These are phyloP conservation scores for Microchirus variegatus DNA, from an alignment of 2,797 vertebrate species.

Conservation along the genomic window DNA sequence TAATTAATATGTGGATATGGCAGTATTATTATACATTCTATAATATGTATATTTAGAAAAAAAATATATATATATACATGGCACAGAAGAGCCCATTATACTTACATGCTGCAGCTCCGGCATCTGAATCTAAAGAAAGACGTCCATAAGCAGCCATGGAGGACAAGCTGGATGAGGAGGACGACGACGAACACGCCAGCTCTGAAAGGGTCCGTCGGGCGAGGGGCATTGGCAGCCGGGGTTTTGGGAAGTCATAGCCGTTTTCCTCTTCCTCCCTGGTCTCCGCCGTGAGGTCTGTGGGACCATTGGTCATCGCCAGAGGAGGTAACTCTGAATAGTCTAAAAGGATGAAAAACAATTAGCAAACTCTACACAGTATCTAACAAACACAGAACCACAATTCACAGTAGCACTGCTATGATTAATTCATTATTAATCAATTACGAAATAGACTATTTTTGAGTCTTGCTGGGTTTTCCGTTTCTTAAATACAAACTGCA, in stretches of 20 bases:
- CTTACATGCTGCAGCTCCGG: constrained; percentile 70
- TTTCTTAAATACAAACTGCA: too few relatives aligned
- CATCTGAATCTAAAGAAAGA: constrained; percentile 86
- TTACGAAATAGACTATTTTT: too few relatives aligned
- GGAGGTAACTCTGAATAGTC: constrained; percentile 85
- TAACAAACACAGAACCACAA: neutral
- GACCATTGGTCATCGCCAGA: constrained; percentile 69
- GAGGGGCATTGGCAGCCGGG: constrained; percentile 76
- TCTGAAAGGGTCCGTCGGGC: constrained; percentile 91
- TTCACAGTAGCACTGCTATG: too few relatives aligned
- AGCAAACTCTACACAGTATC: neutral
- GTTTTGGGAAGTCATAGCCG: constrained; percentile 90
- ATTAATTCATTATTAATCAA: too few relatives aligned
- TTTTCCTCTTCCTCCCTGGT: constrained; percentile 88
- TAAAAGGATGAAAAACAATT: constrained; percentile 32
- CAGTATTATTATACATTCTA: too few relatives aligned
- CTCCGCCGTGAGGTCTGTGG: constrained; percentile 70
- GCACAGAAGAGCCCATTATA: neutral
- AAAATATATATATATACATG: too few relatives aligned
- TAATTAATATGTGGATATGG: too few relatives aligned
- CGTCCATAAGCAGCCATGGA: constrained; percentile 82
- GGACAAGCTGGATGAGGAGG: constrained; percentile 65
- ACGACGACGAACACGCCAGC: constrained; percentile 80
- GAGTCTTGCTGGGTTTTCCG: too few relatives aligned
- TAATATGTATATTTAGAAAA: too few relatives aligned